Evolutionary conservation across 53 echinoderm and acorn worm genomes (phyloP).

Genomic region (Actinopyga echinites): DNA sequence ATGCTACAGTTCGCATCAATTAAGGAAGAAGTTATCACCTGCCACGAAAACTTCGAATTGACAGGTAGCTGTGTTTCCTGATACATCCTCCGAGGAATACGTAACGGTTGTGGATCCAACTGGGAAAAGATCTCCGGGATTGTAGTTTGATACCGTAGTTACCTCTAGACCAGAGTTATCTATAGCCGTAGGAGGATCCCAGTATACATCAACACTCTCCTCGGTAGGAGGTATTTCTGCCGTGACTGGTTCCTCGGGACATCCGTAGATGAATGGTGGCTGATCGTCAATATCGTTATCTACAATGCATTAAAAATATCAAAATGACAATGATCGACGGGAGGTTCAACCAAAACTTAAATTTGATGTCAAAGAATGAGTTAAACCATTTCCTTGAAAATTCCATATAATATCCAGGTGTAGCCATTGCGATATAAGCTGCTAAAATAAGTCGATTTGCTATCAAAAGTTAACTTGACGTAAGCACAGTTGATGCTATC

Average conservation of each 20-base stretch:
- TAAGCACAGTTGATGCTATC: no score
- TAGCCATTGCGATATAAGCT: no score
- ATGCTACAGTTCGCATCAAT: neutral
- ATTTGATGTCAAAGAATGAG: no score
- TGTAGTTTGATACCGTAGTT: neutral
- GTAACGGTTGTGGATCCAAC: neutral
- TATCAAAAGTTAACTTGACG: no score
- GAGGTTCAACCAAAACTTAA: neutral
- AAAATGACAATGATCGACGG: no score
- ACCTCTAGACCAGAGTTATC: conserved; percentile 35
- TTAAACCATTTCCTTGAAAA: no score
- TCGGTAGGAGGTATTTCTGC: neutral
- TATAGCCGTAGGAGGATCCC: neutral
- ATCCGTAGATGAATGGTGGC: conserved; percentile 3
- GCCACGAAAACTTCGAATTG: conserved; percentile 16
- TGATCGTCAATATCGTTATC: conserved; percentile 3
- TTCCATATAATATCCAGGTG: no score
- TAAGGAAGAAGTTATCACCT: neutral
- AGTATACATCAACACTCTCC: neutral
- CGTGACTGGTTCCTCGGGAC: conserved; percentile 1
- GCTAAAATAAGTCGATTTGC: no score
- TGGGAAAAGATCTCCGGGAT: neutral
- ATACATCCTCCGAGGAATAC: neutral
- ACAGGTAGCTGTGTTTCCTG: conserved; percentile 10
- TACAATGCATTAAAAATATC: neutral